Evolutionary conservation across 2,888 invertebrate genomes (phyloP).

Genomic region (Opisthograptis luteolata): DNA sequence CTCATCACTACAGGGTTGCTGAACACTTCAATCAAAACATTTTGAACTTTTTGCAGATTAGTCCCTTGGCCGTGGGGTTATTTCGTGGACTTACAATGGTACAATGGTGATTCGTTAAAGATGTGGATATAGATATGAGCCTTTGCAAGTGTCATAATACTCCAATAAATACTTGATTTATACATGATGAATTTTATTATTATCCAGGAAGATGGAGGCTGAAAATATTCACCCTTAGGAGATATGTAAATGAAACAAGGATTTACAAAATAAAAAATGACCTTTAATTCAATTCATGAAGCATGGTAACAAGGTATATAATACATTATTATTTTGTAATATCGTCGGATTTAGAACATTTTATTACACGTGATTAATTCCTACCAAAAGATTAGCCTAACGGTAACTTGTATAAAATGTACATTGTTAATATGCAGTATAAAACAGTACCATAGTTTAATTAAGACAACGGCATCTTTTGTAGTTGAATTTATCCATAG

Average conservation of each 20-base stretch:
- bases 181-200: too few species aligned
- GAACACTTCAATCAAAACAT: too few species aligned
- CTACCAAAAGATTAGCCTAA: slow-evolving; percentile 80
- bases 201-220: too few species aligned
- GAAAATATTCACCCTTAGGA: too few species aligned
- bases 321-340: slow-evolving; percentile 75
- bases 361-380: slow-evolving; percentile 74
- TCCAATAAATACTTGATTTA: too few species aligned
- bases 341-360: slow-evolving; percentile 75
- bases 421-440: slow-evolving; percentile 72
- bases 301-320: slow-evolving; percentile 83
- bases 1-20: too few species aligned
- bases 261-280: slow-evolving; percentile 82
- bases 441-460: slow-evolving; percentile 76
- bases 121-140: too few species aligned
- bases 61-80: too few species aligned
- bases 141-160: too few species aligned
- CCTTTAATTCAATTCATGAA: slow-evolving; percentile 82
- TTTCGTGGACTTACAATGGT: too few species aligned
- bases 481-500: slow-evolving; percentile 68
- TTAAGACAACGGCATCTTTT: slow-evolving; percentile 65
- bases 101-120: too few species aligned
- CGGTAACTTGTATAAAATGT: slow-evolving; percentile 84
- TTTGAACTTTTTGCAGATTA: too few species aligned
- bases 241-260: slow-evolving; percentile 53